These are phyloP conservation scores for Boleophthalmus pectinirostris DNA, from an alignment of 2,113 vertebrate species.

Conservation along the genomic window DNA sequence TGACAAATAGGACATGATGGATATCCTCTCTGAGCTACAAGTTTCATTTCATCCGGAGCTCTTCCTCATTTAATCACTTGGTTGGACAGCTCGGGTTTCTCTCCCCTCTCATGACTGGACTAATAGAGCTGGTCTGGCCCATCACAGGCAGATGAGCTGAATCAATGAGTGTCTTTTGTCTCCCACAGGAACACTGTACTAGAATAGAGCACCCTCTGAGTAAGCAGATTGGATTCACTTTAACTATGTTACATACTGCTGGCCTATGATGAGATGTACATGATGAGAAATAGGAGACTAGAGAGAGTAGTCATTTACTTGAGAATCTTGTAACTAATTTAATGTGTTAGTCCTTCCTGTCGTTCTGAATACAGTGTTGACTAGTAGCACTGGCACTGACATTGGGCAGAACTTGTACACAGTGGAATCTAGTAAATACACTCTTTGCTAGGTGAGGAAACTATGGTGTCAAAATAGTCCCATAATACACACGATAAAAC, in stretches of 20 bases:
- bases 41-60: background rate
- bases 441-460: background rate
- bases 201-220: slow-evolving; percentile 37
- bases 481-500: no score
- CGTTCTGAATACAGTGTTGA: background rate
- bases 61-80: slow-evolving; percentile 15
- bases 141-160: slow-evolving; percentile 33
- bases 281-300: background rate
- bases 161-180: slow-evolving; percentile 54
- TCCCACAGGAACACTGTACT: slow-evolving; percentile 45
- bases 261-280: slow-evolving; percentile 16
- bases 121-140: slow-evolving; percentile 48
- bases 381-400: background rate
- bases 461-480: no score
- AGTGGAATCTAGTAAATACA: background rate
- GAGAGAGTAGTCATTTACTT: background rate
- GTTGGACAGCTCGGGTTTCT: slow-evolving; percentile 19
- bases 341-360: background rate
- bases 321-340: background rate
- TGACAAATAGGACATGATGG: background rate
- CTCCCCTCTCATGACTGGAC: slow-evolving; percentile 10
- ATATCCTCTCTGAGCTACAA: background rate
- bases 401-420: background rate
- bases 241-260: slow-evolving; percentile 39
- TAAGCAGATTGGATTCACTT: slow-evolving; percentile 35